A percentile compares a stretch with the other conserved stretches of the same genome.
These are phyloP conservation scores for Xanthorhoe designata DNA, from an alignment of 2,888 invertebrate species.

Conservation along the genomic window DNA sequence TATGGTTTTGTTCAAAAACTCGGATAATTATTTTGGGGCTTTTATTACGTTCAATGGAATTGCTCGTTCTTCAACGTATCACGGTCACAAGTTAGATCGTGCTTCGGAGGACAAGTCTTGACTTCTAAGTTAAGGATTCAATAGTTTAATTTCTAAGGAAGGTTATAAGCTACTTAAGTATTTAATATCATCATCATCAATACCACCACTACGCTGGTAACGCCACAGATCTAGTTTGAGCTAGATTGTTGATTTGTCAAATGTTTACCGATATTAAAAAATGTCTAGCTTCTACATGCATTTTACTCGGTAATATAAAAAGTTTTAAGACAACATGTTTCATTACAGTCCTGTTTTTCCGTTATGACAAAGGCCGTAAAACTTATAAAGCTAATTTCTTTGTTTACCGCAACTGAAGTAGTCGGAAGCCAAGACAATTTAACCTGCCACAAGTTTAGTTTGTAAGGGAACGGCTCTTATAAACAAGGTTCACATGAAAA, in stretches of 20 bases:
- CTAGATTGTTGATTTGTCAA: too few species aligned
- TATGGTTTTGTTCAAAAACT: background rate
- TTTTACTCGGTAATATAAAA: background rate
- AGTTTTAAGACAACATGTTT: slow-evolving; percentile 5
- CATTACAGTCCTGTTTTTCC: background rate
- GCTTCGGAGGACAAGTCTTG: too few species aligned
- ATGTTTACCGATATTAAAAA: too few species aligned
- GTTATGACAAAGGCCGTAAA: slow-evolving; percentile 16
- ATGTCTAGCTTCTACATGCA: background rate
- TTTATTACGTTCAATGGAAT: too few species aligned
- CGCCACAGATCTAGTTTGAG: too few species aligned
- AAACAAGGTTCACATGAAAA: slow-evolving; percentile 10
- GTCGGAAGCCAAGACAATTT: slow-evolving; percentile 24
- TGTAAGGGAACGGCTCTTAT: slow-evolving; percentile 12
- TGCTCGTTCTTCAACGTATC: background rate
- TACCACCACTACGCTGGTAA: too few species aligned
- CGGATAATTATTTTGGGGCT: too few species aligned
- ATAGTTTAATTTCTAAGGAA: too few species aligned
- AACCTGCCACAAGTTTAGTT: slow-evolving; percentile 25
- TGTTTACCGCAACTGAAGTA: slow-evolving; percentile 26
- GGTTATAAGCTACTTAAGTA: too few species aligned
- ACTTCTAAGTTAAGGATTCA: too few species aligned
- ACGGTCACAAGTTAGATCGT: too few species aligned
- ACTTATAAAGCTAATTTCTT: slow-evolving; percentile 27
- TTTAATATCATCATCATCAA: too few species aligned